These are phyloP conservation scores for Dendronephthya gigantea DNA, from an alignment of 64 coral and sea anemone species.

Conservation along the genomic window DNA sequence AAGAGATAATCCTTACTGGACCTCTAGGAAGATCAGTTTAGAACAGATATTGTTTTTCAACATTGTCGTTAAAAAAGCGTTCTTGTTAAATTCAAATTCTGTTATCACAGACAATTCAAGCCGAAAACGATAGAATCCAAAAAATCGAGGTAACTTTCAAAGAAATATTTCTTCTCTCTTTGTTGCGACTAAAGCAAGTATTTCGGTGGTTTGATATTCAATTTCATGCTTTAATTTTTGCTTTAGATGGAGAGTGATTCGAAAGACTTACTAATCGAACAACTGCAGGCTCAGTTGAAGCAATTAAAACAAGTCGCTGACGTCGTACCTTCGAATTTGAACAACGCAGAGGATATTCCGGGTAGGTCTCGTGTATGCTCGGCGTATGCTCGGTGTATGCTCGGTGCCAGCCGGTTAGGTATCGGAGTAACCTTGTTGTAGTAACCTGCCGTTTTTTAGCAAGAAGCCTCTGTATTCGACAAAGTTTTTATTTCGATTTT, in stretches of 20 bases:
- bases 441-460: too few relatives aligned
- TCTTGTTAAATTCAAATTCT: not conserved
- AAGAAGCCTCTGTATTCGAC: too few relatives aligned
- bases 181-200: too few relatives aligned
- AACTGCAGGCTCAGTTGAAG: conserved; percentile 58
- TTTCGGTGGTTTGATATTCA: too few relatives aligned
- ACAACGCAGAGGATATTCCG: not conserved
- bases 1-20: too few relatives aligned
- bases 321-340: not conserved
- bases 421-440: too few relatives aligned
- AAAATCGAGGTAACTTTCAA: conserved; percentile 70
- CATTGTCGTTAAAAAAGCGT: not conserved
- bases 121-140: conserved; percentile 78
- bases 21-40: not conserved
- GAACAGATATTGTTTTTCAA: too few relatives aligned
- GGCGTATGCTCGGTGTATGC: too few relatives aligned
- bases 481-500: conserved; percentile 24
- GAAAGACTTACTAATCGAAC: conserved; percentile 92
- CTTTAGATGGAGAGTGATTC: conserved; percentile 93
- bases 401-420: too few relatives aligned
- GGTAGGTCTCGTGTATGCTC: not conserved
- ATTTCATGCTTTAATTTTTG: conserved; percentile 14
- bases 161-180: too few relatives aligned
- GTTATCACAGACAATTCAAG: conserved; percentile 47
- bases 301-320: conserved; percentile 28